Evolutionary conservation across 1,140 invertebrate genomes (phyloP).

Genomic region (Zophobas atratus): DNA sequence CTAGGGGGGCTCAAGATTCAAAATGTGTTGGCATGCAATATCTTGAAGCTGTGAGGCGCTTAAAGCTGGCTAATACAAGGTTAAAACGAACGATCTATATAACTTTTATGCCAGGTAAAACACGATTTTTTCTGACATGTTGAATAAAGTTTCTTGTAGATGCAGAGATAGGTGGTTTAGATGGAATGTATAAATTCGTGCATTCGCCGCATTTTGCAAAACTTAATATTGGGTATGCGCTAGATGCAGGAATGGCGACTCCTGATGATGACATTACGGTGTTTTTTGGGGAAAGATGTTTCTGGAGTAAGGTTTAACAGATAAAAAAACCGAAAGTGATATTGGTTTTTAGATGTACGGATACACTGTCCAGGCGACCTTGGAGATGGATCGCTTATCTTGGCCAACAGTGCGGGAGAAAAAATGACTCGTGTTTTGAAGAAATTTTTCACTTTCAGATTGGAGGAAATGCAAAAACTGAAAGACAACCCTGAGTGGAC

Average conservation of each 20-base stretch:
- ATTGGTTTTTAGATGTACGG: conserved; percentile 79
- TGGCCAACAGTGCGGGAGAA: conserved; percentile 75
- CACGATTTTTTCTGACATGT: conserved; percentile 70
- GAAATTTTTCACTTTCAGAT: conserved; percentile 83
- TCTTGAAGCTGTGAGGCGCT: conserved; percentile 80
- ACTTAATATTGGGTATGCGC: conserved; percentile 90
- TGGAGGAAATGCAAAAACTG: conserved; percentile 70
- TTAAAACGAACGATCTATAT: conserved; percentile 82
- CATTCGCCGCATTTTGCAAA: conserved; percentile 82
- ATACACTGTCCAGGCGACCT: conserved; percentile 66
- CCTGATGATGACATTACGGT: conserved; percentile 74
- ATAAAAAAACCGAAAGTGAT: conserved; percentile 68
- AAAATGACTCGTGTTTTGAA: conserved; percentile 87
- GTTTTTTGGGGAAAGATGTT: conserved; percentile 84
- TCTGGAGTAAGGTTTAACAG: conserved; percentile 75
- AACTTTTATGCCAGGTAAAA: conserved; percentile 92
- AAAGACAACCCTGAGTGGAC: conserved; percentile 75
- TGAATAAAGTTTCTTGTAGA: too few species aligned
- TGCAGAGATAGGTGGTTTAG: conserved; percentile 69
- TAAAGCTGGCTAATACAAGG: conserved; percentile 73
- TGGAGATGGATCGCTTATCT: too few species aligned
- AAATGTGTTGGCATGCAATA: conserved; percentile 85
- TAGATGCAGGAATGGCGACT: conserved; percentile 88
- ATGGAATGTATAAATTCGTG: conserved; percentile 90
- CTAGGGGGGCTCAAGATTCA: conserved; percentile 87